Base-by-base conservation (phyloP, 37 sponge, comb jelly and placozoan genomes). In the Ianthella basta region DNA sequence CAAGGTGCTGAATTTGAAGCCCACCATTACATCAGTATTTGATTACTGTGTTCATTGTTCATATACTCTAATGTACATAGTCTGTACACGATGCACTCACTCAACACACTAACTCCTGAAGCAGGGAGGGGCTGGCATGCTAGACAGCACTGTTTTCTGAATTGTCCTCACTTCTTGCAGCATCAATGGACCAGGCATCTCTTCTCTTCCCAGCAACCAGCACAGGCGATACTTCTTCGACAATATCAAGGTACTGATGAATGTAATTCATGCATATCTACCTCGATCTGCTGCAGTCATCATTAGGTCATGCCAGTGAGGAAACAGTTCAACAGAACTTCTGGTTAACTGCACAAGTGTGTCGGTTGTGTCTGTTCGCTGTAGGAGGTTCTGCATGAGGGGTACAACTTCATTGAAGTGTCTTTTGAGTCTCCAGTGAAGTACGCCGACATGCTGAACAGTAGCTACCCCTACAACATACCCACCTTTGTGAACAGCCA, bases 371-470 rank as follows among this genome's bases (percentile, higher is more conserved):
- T 27, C 33, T 53, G 15, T 33, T 64, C 30, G 23, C 1, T 19
- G 20, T n/a, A 94, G 94, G 60, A 82, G 3, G 19, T 34, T 3
- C 78, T 80, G 0, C 19, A 25, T 4, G 74, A 41, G 36, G 89
- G 92, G 41, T 37, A 15, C 1, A 94, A 94, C 56, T 36, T 57
- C 0, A 69, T 94, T 25, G 54, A 39, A 30, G 77, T 94, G 27
- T 27, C 50, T 0, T 85, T 94, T 85, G 34, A 94, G 89, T 94
- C 94, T 30, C 87, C 87, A 55, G 88, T 89, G 13, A 89, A 86
- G 30, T 95, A 95, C 55, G 89, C 92, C 14, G 30, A 56, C 6
- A 2, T 59, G 18, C n/a, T 39, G 66, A 81, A 84, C 59, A 60
- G 59, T 25, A 64, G 44, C 18, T 96, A 93, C 72, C 92, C 92